Evolutionary conservation across 2,113 vertebrate species (phyloP).

Genomic region (Columba janthina): DNA sequence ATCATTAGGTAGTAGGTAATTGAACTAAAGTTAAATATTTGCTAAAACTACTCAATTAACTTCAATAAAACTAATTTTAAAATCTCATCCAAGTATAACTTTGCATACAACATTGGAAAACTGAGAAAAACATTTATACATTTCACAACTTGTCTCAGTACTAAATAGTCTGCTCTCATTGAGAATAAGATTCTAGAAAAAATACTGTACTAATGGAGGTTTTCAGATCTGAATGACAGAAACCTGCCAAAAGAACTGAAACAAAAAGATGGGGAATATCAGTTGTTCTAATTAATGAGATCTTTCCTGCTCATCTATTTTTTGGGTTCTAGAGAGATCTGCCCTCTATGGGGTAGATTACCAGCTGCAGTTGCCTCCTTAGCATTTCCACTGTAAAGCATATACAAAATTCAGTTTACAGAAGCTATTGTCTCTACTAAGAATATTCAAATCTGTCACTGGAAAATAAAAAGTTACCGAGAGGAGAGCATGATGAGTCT

Average conservation of each 20-base stretch:
- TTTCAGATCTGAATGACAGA: background rate
- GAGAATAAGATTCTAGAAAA: background rate
- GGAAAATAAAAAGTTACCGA: background rate
- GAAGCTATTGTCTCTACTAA: background rate
- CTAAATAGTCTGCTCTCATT: background rate
- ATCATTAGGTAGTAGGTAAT: background rate
- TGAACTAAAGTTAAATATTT: background rate
- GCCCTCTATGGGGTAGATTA: background rate
- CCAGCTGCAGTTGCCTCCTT: background rate
- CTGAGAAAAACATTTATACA: background rate
- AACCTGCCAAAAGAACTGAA: background rate
- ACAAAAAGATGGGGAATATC: background rate
- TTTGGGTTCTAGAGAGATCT: background rate
- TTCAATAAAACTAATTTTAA: background rate
- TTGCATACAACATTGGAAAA: background rate
- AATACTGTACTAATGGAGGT: background rate
- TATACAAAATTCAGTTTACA: background rate
- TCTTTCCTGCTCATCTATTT: background rate
- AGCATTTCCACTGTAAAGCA: background rate
- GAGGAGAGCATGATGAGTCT: background rate
- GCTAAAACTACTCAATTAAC: background rate
- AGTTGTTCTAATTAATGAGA: background rate
- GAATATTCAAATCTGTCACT: background rate
- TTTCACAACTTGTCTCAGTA: background rate
- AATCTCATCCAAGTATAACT: background rate